Base-by-base conservation (phyloP, 2,113 vertebrate genomes). In the Passerina amoena region DNA sequence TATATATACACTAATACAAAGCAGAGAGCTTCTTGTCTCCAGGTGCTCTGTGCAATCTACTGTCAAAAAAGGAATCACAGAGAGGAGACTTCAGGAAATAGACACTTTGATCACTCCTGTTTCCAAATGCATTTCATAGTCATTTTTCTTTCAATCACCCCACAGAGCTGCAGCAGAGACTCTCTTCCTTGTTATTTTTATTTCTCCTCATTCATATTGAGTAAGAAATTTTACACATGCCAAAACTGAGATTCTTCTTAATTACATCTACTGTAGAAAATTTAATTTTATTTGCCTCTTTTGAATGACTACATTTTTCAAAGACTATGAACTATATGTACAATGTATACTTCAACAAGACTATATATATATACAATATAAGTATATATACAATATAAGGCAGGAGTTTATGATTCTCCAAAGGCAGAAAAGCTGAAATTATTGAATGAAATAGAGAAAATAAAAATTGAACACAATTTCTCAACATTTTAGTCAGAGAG, bases 1-100 rank as follows among this genome's bases (percentile, higher is more conserved):
- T 60, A 77, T 94, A 87, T 31, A 90, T 90, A 60, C 20, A 45
- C 12, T 82, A 66, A 88, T 45, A 80, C 31, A 89, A 96, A 96
- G 54, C 51, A 84, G 38, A 48, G 31, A 96, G 47, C 23, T 78
- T 82, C 56, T 86, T 68, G 72, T 90, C 51, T 94, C 38, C 40
- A 54, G n/a, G 31, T 68, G 40, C 35, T 59, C 47, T 35, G 18
- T 42, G 21, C 22, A 31, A 63, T 94, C 66, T 83, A 12, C 38
- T 85, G 78, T 89, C 92, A 50, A 94, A 90, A 96, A 50, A 30
- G 20, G 22, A 82, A 60, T 82, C 80, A 77, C 40, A 72, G 69
- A 64, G 13, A 31, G 8, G 22, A 70, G 14, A 85, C 33, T 14
- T 78, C 60, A 51, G 15, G 40, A 86, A 94, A 65, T 1, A 95